These are phyloP conservation scores for Cyprinus carpio DNA, from an alignment of 2,113 vertebrate species.

Conservation along the genomic window DNA sequence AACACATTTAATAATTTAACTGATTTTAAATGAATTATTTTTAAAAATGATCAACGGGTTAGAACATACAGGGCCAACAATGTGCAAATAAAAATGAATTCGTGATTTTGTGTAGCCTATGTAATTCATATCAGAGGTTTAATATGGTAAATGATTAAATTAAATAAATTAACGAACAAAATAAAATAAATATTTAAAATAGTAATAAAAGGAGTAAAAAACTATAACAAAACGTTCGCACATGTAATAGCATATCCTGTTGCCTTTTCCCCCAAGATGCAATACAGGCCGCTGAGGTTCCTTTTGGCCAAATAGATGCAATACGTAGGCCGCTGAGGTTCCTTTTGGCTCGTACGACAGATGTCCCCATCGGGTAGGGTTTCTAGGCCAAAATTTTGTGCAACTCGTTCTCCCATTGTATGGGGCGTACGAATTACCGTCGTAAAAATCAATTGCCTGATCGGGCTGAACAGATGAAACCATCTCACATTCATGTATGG, in stretches of 20 bases:
- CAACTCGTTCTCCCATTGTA: too few species aligned
- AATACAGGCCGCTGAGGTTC: constrained; percentile 36
- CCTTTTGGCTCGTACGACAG: too few species aligned
- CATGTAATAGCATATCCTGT: neutral
- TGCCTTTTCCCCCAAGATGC: constrained; percentile 4
- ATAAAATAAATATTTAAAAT: neutral
- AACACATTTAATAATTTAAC: neutral
- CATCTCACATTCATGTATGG: constrained; percentile 92
- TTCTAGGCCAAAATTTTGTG: too few species aligned
- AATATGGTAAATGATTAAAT: neutral
- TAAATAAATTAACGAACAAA: neutral
- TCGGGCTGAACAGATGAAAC: constrained; percentile 92
- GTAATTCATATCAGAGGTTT: neutral
- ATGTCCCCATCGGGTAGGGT: too few species aligned
- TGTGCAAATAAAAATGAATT: neutral
- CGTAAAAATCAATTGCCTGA: too few species aligned
- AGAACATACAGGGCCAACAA: neutral
- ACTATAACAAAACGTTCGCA: neutral
- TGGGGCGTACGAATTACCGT: too few species aligned
- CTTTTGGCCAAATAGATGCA: too few species aligned
- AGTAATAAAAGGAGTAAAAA: neutral
- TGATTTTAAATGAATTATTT: neutral
- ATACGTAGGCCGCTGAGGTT: too few species aligned
- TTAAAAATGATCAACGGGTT: too few species aligned
- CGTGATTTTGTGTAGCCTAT: neutral